Evolutionary conservation across 1,140 invertebrate genomes (phyloP).

Genomic region (Pygmarrhopalites habei): DNA sequence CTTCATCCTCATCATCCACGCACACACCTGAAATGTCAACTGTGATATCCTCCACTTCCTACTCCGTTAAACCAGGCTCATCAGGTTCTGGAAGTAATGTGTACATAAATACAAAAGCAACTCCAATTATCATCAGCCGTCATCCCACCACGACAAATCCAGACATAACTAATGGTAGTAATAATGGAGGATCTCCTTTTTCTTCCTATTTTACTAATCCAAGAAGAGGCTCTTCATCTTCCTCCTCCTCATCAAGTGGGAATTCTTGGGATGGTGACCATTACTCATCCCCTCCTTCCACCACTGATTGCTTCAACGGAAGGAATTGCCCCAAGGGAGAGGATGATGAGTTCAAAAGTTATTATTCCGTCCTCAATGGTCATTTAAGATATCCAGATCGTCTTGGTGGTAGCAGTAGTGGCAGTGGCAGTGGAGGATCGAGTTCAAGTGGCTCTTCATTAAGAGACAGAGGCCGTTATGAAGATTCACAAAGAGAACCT

Average conservation of each 20-base stretch:
- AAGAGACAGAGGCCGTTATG: no score
- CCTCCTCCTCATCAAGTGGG: constrained; percentile 1
- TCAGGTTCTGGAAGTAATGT: constrained; percentile 2
- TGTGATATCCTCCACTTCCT: constrained; percentile 13
- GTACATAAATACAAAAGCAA: constrained; percentile 20
- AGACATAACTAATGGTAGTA: background rate
- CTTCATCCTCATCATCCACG: background rate
- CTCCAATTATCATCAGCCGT: constrained; percentile 4
- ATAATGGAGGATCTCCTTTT: background rate
- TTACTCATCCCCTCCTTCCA: background rate
- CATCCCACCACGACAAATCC: background rate
- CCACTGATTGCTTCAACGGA: constrained; percentile 14
- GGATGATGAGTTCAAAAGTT: constrained; percentile 27
- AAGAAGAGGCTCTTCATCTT: background rate
- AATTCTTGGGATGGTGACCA: constrained; percentile 4
- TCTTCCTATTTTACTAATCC: background rate
- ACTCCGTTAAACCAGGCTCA: constrained; percentile 17
- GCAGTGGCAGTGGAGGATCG: background rate
- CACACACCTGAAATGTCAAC: background rate
- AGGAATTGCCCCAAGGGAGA: constrained; percentile 9
- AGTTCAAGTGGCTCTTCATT: constrained; percentile 7
- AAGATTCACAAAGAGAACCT: no score
- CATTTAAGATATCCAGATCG: constrained; percentile 9
- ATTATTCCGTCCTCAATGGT: constrained; percentile 22
- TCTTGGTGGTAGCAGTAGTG: background rate